phyloP scores from a whole-genome alignment of 2,797 vertebrate species.

The Ctenopoma kingsleyae region DNA sequence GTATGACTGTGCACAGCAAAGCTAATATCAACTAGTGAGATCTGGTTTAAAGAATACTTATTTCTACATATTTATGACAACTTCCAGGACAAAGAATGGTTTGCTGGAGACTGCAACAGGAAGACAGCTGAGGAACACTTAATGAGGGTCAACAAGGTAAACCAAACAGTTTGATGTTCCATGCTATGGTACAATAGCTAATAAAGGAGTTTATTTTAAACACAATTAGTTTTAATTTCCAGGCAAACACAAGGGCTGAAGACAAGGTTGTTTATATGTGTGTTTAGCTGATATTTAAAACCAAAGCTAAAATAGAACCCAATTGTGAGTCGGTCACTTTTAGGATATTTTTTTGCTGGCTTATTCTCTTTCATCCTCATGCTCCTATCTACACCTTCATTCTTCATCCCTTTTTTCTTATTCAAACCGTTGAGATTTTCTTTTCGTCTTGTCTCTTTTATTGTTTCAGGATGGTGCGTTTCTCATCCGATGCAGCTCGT shows the following conservation, averaged over 20 bases:
- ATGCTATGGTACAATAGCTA: constrained; percentile 2
- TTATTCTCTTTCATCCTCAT: not conserved
- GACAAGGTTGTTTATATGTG: constrained; percentile 7
- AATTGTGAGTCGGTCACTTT: constrained; percentile 12
- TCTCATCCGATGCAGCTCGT: constrained; percentile 82
- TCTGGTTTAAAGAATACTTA: not conserved
- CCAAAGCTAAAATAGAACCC: not conserved
- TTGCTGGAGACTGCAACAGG: constrained; percentile 82
- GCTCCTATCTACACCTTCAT: not conserved
- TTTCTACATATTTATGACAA: not conserved
- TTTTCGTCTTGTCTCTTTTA: not conserved
- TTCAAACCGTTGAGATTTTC: not conserved
- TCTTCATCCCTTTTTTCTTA: not conserved
- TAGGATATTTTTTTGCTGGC: not conserved
- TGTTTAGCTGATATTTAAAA: constrained; percentile 5
- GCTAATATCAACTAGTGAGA: not conserved
- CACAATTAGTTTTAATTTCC: constrained; percentile 12
- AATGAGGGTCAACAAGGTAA: constrained; percentile 80
- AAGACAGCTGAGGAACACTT: constrained; percentile 81
- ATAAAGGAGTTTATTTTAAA: not conserved
- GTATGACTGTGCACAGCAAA: constrained; percentile 39
- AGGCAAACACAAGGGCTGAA: not conserved
- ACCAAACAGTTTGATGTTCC: constrained; percentile 6
- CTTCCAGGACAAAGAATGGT: constrained; percentile 82
- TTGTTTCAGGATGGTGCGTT: constrained; percentile 82